Conservation (phyloP, 1,140 invertebrate species). For the Pygmarrhopalites habei region DNA sequence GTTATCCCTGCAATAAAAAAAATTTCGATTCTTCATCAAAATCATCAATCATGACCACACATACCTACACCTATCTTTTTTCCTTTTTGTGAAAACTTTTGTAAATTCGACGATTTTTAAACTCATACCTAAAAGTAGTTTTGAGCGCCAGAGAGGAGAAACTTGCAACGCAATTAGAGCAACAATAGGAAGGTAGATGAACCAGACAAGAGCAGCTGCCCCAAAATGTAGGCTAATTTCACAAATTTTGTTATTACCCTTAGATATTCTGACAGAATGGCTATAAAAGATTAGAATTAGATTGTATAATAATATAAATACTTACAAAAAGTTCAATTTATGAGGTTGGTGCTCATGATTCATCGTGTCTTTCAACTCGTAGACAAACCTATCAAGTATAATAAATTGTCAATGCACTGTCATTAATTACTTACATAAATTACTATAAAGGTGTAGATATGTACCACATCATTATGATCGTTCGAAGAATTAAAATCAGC, state of each 20-base stretch:
- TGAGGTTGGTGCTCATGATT: constrained; percentile 78
- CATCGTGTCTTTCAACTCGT: constrained; percentile 87
- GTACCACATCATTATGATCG: constrained; percentile 90
- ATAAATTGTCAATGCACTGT: no score
- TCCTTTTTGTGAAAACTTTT: not conserved
- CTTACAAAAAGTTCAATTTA: constrained; percentile 86
- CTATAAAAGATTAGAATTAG: no score
- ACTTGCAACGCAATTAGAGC: constrained; percentile 88
- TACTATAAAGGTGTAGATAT: no score
- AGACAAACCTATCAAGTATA: no score
- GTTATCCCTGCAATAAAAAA: constrained; percentile 70
- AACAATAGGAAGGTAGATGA: constrained; percentile 90
- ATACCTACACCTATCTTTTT: constrained; percentile 16
- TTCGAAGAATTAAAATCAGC: constrained; percentile 77
- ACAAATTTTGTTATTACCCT: no score
- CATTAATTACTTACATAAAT: no score
- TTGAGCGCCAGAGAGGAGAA: constrained; percentile 89
- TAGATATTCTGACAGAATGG: no score
- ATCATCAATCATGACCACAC: constrained; percentile 14
- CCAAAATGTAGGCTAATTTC: constrained; percentile 93
- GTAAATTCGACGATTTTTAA: no score
- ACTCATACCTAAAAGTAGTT: constrained; percentile 84
- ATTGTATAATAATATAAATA: no score
- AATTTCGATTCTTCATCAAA: no score
- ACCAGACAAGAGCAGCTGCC: constrained; percentile 95